Base-by-base conservation (phyloP, 2,113 vertebrate genomes). In the Amazona guildingii region DNA sequence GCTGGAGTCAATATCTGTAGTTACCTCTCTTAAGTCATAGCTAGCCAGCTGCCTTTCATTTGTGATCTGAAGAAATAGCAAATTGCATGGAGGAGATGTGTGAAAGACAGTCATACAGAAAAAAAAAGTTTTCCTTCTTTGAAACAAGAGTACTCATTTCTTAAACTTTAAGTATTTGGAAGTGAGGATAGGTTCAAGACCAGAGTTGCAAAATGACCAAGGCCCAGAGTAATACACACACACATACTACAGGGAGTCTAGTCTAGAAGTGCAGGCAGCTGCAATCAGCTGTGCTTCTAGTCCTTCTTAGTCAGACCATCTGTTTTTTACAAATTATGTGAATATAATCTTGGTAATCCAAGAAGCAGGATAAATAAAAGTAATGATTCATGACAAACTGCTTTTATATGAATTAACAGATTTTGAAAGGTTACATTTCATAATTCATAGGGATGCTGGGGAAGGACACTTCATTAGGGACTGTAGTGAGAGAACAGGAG, bases 71-170 rank as follows among this genome's bases (percentile, higher is more conserved):
- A 95, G 66, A 95, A 89, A 68, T 10, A 63, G 20, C 44, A 87
- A 61, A 73, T 72, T 79, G 25, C 31, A 18, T 33, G 74, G 75
- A 57, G 68, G 59, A 96, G 86, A 67, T 48, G 10, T 73, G 13
- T 70, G 37, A 41, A 64, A 78, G n/a, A 31, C 29, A 48, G 86
- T 89, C 66, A 82, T 92, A 82, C 25, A 75, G 86, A 76, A 31
- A 66, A 51, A 51, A 51, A 25, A 10, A 10, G 8, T 17, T 92
- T 86, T 24, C 29, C 92, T 94, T 96, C 81, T 76, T 88, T 80
- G 88, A 77, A 95, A 95, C 41, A 72, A 39, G 62, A 64, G 14
- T 89, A 86, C 48, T 95, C 67, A 76, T 96, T 96, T 95, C 82
- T 89, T 4, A 7, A 94, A 37, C 37, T 37, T 37, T 37, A 37